Conservation (phyloP, 2,113 vertebrate genomes). For the Halichoerus grypus region DNA sequence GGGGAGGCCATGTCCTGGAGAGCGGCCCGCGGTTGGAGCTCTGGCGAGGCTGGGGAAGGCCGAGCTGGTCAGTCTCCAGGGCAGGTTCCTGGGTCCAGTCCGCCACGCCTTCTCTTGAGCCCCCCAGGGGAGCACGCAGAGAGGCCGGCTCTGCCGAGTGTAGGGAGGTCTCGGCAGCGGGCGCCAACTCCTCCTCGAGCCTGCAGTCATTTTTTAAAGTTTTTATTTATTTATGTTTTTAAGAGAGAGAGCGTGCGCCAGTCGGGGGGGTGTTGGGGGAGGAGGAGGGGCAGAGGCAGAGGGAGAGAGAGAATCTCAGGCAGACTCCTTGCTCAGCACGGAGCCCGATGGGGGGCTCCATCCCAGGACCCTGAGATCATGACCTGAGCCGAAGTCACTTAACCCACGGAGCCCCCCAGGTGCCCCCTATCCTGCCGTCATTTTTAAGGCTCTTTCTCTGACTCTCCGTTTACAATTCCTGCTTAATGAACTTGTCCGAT, state of each 20-base stretch:
- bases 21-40: neutral
- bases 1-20: neutral
- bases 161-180: neutral
- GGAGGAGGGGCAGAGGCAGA: neutral
- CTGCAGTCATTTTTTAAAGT: neutral
- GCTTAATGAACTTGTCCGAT: neutral
- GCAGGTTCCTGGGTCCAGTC: neutral
- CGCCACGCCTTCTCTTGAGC: neutral
- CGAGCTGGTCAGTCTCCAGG: neutral
- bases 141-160: neutral
- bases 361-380: neutral
- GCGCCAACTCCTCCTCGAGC: neutral
- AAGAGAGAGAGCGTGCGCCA: neutral
- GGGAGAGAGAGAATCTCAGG: neutral
- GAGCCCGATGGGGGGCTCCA: neutral
- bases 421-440: neutral
- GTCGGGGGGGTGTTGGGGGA: no score
- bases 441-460: neutral
- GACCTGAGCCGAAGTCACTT: neutral
- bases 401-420: neutral
- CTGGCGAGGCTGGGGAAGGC: neutral
- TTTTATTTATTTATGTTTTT: neutral
- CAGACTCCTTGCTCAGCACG: neutral
- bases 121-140: neutral
- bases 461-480: neutral